Conservation (phyloP, 35 echinoderm and acorn worm species). For the Lytechinus variegatus region DNA sequence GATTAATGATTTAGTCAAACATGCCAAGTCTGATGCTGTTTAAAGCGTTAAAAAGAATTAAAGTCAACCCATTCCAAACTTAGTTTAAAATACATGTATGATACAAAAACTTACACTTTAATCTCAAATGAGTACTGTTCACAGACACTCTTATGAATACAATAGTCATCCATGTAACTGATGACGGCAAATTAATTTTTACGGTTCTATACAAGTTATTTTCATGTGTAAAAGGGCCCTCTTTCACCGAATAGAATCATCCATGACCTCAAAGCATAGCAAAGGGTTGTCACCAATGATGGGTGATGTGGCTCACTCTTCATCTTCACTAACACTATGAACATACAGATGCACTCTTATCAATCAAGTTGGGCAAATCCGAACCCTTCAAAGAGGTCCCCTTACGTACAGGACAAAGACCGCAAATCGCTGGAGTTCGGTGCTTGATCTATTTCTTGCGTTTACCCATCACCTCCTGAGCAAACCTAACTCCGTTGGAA, state of each 20-base stretch:
- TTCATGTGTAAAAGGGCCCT: background rate
- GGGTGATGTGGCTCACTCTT: background rate
- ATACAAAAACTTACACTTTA: background rate
- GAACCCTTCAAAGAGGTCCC: background rate
- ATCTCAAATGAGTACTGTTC: background rate
- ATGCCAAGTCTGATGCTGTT: no score
- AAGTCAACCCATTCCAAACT: no score
- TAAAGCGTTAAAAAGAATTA: no score
- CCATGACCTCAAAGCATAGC: background rate
- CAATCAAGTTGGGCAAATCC: constrained; percentile 3
- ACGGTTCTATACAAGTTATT: background rate
- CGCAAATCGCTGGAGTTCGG: background rate
- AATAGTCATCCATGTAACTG: background rate
- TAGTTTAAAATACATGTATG: no score
- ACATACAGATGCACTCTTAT: background rate
- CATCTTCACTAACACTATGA: background rate
- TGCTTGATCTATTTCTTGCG: background rate
- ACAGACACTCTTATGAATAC: background rate
- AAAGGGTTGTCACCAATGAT: background rate
- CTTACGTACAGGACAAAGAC: background rate
- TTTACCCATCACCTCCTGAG: background rate
- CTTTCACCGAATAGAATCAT: background rate
- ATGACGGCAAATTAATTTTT: background rate
- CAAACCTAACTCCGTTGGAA: background rate
- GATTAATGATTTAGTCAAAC: no score